Percentiles rank a stretch among this genome's conserved stretches.
These are phyloP conservation scores for Picus viridis DNA, from an alignment of 2,797 vertebrate species.

Conservation along the genomic window DNA sequence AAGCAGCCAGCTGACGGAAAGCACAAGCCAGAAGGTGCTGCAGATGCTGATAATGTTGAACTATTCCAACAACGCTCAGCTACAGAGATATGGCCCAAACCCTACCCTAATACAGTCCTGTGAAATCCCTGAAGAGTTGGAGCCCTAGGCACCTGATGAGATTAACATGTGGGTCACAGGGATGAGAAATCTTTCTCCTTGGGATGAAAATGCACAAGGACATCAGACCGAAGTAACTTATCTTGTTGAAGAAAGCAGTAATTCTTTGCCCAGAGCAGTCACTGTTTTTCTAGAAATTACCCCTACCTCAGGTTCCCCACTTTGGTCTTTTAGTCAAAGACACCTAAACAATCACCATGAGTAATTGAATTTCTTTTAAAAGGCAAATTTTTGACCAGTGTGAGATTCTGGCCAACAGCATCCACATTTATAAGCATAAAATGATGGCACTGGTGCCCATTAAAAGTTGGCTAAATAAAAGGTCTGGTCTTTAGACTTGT, in stretches of 20 bases:
- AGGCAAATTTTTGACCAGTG: neutral
- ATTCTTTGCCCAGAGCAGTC: neutral
- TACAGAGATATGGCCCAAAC: neutral
- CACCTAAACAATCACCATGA: neutral
- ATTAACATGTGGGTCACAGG: neutral
- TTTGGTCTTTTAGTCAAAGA: neutral
- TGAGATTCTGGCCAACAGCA: neutral
- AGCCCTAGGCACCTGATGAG: neutral
- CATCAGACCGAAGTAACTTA: neutral
- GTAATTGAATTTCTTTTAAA: neutral
- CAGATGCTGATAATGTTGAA: neutral
- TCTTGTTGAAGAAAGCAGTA: neutral
- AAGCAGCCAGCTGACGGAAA: neutral
- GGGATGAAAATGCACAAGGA: neutral
- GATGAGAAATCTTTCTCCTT: neutral
- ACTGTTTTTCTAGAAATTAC: neutral
- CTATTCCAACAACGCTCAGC: neutral
- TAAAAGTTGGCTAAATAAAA: neutral
- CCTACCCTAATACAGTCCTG: neutral
- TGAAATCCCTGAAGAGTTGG: neutral
- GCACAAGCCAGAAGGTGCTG: neutral
- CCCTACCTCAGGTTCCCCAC: neutral
- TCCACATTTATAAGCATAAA: neutral
- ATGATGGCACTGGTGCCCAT: neutral
- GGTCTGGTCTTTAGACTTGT: neutral